Percentiles rank a stretch among this genome's conserved stretches.
phyloP scores from a whole-genome alignment of 2,888 invertebrate species.

The Caenorhabditis imperialis region DNA sequence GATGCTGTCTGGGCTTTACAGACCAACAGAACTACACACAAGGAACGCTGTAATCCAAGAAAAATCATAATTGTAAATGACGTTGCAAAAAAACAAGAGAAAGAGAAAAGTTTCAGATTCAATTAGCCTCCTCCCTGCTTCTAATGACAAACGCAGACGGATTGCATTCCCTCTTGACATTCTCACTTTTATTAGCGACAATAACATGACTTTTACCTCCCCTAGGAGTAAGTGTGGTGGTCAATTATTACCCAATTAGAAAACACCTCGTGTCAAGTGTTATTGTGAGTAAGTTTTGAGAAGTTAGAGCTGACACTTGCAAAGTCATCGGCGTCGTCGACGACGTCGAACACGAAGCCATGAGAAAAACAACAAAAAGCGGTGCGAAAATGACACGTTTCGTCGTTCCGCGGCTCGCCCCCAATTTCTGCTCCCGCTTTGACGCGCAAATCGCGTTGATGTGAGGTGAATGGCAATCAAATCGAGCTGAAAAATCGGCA shows the following conservation, averaged over 20 bases:
- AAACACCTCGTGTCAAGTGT: constrained; percentile 27
- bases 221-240: too few relatives aligned
- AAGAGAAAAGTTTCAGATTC: constrained; percentile 41
- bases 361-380: constrained; percentile 22
- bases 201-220: too few relatives aligned
- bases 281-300: constrained; percentile 7
- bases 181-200: constrained; percentile 10
- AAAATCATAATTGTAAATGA: constrained; percentile 2
- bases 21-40: too few relatives aligned
- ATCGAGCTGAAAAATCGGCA: too few relatives aligned
- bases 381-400: constrained; percentile 36
- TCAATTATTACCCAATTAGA: constrained; percentile 25
- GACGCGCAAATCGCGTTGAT: constrained; percentile 2
- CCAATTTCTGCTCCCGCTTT: too few relatives aligned
- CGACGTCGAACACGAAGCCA: too few relatives aligned
- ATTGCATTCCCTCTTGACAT: constrained; percentile 18
- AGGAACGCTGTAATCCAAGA: constrained; percentile 18
- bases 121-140: constrained; percentile 19
- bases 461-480: too few relatives aligned
- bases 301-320: too few relatives aligned
- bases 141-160: constrained; percentile 26
- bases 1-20: too few relatives aligned
- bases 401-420: not conserved
- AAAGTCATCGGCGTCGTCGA: too few relatives aligned
- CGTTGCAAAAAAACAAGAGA: not conserved